These are phyloP conservation scores for Macaria notata DNA, from an alignment of 2,888 invertebrate genomes.

Conservation along the genomic window DNA sequence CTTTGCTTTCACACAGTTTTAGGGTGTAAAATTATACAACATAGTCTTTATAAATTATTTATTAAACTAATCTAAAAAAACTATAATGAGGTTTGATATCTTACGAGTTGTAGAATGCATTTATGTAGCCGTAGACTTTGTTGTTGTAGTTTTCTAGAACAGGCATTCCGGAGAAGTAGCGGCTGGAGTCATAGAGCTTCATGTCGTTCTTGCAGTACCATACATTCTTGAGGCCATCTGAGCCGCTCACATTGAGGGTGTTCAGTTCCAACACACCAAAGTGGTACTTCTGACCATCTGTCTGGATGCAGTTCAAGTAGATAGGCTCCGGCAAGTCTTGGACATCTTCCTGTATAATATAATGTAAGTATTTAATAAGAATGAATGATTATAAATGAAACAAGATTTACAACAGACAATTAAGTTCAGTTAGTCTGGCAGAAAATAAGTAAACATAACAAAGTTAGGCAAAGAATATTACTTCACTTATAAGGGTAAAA, in stretches of 20 bases:
- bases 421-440: too few relatives aligned
- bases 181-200: slow-evolving; percentile 85
- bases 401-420: too few relatives aligned
- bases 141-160: slow-evolving; percentile 88
- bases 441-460: too few relatives aligned
- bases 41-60: slow-evolving; percentile 38
- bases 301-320: slow-evolving; percentile 91
- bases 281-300: slow-evolving; percentile 89
- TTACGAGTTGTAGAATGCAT: slow-evolving; percentile 90
- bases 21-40: slow-evolving; percentile 35
- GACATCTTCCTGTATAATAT: slow-evolving; percentile 77
- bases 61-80: slow-evolving; percentile 43
- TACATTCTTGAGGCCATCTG: slow-evolving; percentile 86
- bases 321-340: slow-evolving; percentile 88
- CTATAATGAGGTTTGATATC: slow-evolving; percentile 30
- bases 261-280: slow-evolving; percentile 93
- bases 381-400: too few relatives aligned
- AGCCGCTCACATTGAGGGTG: slow-evolving; percentile 85
- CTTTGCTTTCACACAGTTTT: slow-evolving; percentile 32
- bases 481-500: too few relatives aligned
- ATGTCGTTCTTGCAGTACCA: slow-evolving; percentile 88
- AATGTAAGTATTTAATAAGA: not conserved
- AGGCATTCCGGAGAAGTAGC: slow-evolving; percentile 85
- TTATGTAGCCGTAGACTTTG: slow-evolving; percentile 88
- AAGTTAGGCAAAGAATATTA: too few relatives aligned